Evolutionary conservation across 2,113 vertebrate genomes (phyloP).

Genomic region (Oreochromis aureus): DNA sequence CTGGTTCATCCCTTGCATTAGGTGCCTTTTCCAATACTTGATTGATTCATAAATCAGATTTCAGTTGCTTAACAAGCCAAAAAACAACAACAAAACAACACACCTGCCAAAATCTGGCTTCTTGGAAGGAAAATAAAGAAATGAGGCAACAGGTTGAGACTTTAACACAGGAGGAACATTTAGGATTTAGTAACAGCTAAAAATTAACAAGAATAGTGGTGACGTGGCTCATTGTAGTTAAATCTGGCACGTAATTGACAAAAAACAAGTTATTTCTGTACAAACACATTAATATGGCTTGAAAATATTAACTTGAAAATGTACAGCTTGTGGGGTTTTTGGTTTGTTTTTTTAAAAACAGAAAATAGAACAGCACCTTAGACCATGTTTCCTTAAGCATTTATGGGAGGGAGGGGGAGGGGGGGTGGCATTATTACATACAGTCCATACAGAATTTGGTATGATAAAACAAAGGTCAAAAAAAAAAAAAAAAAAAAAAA

Average conservation of each 20-base stretch:
- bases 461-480: constrained; percentile 43
- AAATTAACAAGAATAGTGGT: neutral
- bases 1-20: too few species aligned
- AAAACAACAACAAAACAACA: too few species aligned
- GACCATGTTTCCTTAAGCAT: constrained; percentile 45
- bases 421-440: constrained; percentile 43
- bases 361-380: neutral
- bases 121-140: too few species aligned
- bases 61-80: neutral
- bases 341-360: neutral
- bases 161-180: too few species aligned
- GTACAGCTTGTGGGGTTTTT: neutral
- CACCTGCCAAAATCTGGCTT: too few species aligned
- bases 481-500: neutral
- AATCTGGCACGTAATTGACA: neutral
- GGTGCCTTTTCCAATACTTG: neutral
- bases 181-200: too few species aligned
- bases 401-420: constrained; percentile 14
- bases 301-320: neutral
- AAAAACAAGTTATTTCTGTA: neutral
- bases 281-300: neutral
- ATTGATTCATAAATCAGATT: neutral
- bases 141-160: too few species aligned
- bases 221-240: neutral
- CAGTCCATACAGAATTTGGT: constrained; percentile 53